Conservation (phyloP, 2,888 invertebrate genomes). For the Pandemis heparana region DNA sequence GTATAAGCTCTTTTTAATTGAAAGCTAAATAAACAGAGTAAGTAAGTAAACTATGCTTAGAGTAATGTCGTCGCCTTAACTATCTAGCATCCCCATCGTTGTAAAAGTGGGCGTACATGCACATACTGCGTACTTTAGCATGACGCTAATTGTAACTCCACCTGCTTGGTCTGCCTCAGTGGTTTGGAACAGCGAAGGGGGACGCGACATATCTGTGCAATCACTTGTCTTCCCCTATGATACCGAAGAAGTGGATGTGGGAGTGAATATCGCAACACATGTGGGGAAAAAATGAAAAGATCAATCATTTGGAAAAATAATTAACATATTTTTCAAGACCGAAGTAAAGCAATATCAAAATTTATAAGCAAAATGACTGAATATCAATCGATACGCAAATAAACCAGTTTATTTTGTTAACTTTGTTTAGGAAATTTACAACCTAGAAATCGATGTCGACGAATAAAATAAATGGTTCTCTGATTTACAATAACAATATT, state of each 20-base stretch:
- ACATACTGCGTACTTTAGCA: constrained; percentile 61
- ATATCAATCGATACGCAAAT: not conserved
- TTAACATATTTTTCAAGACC: not conserved
- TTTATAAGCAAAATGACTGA: not conserved
- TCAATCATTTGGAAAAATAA: not conserved
- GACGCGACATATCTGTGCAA: constrained; percentile 38
- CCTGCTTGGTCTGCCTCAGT: constrained; percentile 57
- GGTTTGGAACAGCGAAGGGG: constrained; percentile 55
- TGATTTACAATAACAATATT: constrained; percentile 9
- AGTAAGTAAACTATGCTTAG: not conserved
- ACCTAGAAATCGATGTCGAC: not conserved
- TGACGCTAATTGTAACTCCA: constrained; percentile 69
- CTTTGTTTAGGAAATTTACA: constrained; percentile 1
- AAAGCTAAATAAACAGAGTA: not conserved
- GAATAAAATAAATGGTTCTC: not conserved
- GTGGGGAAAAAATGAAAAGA: not conserved
- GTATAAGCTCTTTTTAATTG: not conserved
- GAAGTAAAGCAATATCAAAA: not conserved
- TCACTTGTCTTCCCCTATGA: constrained; percentile 42
- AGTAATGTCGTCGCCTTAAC: constrained; percentile 50
- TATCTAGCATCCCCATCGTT: constrained; percentile 49
- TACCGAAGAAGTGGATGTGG: constrained; percentile 34
- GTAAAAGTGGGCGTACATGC: constrained; percentile 66
- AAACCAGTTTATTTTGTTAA: not conserved
- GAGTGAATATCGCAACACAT: constrained; percentile 19